Conservation (phyloP, 2,888 invertebrate species). For the Cephalotes varians region DNA sequence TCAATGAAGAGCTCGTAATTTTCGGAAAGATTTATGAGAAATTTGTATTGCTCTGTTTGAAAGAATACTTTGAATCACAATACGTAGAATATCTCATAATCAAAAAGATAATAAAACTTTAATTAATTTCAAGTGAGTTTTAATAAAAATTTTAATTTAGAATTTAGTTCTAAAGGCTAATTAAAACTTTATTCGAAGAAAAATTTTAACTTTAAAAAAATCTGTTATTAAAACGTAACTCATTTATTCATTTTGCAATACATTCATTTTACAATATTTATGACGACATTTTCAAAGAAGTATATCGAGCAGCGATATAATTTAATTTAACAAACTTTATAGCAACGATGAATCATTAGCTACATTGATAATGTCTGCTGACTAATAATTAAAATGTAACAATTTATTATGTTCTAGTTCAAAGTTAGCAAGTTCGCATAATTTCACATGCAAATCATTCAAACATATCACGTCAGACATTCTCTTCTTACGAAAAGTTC, state of each 20-base stretch:
- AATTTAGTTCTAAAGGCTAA: background rate
- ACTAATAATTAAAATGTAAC: background rate
- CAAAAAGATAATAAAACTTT: background rate
- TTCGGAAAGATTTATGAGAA: background rate
- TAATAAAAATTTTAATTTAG: background rate
- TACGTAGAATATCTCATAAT: background rate
- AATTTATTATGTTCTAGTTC: background rate
- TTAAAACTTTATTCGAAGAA: background rate
- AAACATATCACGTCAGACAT: background rate
- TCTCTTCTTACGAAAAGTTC: background rate
- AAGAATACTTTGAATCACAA: background rate
- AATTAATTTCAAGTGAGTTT: background rate
- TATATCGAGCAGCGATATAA: background rate
- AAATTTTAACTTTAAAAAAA: background rate
- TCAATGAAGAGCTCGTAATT: background rate
- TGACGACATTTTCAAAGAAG: background rate
- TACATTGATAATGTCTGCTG: background rate
- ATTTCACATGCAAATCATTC: constrained; percentile 7
- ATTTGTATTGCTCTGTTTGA: background rate
- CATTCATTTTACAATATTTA: background rate
- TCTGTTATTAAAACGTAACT: background rate
- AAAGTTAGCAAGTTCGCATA: background rate
- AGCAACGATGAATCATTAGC: background rate
- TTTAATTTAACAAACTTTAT: background rate
- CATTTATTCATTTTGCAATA: background rate